Evolutionary conservation across 2,113 vertebrate species (phyloP).

Genomic region (Sminthopsis crassicaudata): DNA sequence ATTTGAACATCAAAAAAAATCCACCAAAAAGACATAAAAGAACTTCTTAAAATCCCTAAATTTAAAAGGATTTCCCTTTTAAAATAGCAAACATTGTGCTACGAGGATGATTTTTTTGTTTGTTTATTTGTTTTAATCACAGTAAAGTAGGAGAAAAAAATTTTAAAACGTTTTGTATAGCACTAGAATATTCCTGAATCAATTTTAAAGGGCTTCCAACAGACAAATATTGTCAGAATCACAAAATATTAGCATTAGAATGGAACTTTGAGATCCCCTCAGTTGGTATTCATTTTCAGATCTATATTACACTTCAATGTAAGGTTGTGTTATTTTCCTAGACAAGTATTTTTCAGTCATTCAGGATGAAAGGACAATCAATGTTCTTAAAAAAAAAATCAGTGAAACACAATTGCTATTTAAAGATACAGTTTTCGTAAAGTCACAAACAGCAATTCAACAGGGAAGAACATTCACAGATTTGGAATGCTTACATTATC

Average conservation of each 20-base stretch:
- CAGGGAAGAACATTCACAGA: constrained; percentile 33
- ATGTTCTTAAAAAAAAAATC: constrained; percentile 44
- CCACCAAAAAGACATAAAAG: constrained; percentile 17
- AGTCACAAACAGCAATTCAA: constrained; percentile 40
- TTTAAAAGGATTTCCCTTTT: neutral
- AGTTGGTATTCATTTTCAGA: neutral
- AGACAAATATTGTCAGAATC: neutral
- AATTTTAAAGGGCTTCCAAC: neutral
- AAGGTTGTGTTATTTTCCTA: neutral
- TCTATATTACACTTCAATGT: constrained; percentile 4
- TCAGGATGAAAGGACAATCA: constrained; percentile 38
- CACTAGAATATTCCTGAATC: neutral
- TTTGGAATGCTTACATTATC: constrained; percentile 22
- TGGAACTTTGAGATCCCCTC: neutral
- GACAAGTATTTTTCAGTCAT: constrained; percentile 58
- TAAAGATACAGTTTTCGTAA: constrained; percentile 50
- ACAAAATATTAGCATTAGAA: neutral
- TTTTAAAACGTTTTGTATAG: neutral
- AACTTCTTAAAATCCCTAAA: neutral
- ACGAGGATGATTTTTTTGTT: neutral
- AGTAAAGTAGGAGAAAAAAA: neutral
- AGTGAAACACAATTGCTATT: constrained; percentile 53
- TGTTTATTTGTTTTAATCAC: neutral
- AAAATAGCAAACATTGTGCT: neutral
- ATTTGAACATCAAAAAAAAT: constrained; percentile 3